These are phyloP conservation scores for Opisthograptis luteolata DNA, from an alignment of 2,888 invertebrate species.

Conservation along the genomic window DNA sequence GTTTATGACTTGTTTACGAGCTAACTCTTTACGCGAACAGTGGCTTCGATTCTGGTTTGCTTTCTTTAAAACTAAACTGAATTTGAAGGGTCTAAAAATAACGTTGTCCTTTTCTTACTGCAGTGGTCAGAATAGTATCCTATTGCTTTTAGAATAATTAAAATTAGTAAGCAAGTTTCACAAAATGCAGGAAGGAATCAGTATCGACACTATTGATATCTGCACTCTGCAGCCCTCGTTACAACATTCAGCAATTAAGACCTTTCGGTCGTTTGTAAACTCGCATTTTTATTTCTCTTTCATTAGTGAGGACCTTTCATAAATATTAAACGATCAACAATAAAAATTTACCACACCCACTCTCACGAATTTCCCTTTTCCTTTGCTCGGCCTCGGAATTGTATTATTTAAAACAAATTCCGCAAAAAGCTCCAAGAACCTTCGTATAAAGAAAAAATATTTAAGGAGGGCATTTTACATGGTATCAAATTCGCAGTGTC, in stretches of 20 bases:
- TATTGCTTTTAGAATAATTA: no score
- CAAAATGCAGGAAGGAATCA: no score
- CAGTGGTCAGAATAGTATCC: no score
- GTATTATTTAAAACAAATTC: slow-evolving; percentile 42
- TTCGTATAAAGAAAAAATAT: slow-evolving; percentile 44
- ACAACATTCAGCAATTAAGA: slow-evolving; percentile 18
- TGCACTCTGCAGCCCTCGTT: no score
- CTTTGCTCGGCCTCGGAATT: slow-evolving; percentile 35
- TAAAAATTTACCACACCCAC: slow-evolving; percentile 33
- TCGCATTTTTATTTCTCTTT: slow-evolving; percentile 34
- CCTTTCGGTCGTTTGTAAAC: slow-evolving; percentile 31
- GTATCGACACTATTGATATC: no score
- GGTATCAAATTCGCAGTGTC: slow-evolving; percentile 56
- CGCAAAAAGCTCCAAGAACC: slow-evolving; percentile 37
- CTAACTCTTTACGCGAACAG: slow-evolving; percentile 43
- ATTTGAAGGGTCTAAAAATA: no score
- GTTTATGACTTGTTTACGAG: slow-evolving; percentile 73
- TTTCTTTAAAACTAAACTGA: no score
- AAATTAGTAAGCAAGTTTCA: no score
- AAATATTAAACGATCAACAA: slow-evolving; percentile 40
- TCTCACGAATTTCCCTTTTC: slow-evolving; percentile 30
- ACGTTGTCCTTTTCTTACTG: no score
- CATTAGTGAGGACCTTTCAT: slow-evolving; percentile 36
- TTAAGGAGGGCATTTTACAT: slow-evolving; percentile 41
- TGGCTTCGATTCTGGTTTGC: no score